Base-by-base conservation (phyloP, 2,888 invertebrate species). In the Diadegma fenestrale region DNA sequence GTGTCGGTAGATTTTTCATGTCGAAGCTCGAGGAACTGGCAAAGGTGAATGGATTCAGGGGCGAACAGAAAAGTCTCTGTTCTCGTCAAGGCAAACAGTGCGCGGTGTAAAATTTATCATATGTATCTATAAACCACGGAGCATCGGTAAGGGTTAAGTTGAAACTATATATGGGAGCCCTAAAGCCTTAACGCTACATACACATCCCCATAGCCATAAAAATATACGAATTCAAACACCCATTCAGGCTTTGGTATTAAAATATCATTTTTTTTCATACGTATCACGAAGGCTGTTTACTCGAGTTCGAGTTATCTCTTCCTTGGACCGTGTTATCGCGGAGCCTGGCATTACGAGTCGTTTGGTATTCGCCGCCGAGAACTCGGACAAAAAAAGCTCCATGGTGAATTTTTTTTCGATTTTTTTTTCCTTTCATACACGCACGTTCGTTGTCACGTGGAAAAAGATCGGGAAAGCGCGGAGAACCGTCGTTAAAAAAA, bases 21-120 rank as follows among this genome's bases (percentile, higher is more conserved):
- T 48, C 51, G 61, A 63, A 63, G 26, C 73, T 41, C 61, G 45
- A 45, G 37, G 43, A 8, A 14, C 26, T 37, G 61, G 22, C 61
- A 71, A 79, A 41, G 61, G 33, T 58, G 72, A 77, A 37, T 43
- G 72, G 48, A 82, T 78, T 75, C 63, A 45, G 78, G 63, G 19
- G 77, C 61, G 78, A 85, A 85, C 85, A 85, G 82, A 71, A 85
- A 82, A 82, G 69, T 79, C 82, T 75, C 85, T 85, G 85, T 85
- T 85, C 82, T 79, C 58, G 61, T 61, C 30, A 33, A 64, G 64
- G 61, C 26, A 17, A 33, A 48, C n/a, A 48, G 68, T 33, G 37
- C 51, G 54, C 54, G 41, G 51, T 26, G 77, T 66, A 43, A 78
- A 14, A 41, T 68, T 37, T 78, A 54, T 68, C 45, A 77, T 63